phyloP scores from a whole-genome alignment of 1,140 invertebrate species.

The Asbolus verrucosus region DNA sequence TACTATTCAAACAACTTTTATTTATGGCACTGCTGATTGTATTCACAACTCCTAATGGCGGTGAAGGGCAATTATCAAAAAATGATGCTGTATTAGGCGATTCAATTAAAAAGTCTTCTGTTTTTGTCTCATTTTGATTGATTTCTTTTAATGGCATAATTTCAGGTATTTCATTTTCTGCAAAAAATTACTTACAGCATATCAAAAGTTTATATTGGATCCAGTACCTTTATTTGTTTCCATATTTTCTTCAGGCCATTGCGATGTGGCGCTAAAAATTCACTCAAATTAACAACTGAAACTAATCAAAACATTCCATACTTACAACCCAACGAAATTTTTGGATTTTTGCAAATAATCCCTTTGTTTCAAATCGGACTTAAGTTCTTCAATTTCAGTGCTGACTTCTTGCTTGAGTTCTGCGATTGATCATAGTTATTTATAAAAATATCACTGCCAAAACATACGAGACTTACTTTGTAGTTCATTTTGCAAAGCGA shows the following conservation, averaged over 20 bases:
- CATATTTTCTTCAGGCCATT: background rate
- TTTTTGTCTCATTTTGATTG: conserved; percentile 2
- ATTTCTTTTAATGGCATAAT: background rate
- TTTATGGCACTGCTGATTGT: background rate
- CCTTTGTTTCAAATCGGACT: conserved; percentile 31
- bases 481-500: conserved; percentile 47
- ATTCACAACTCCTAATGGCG: background rate
- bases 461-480: conserved; percentile 23
- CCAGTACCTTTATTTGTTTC: background rate
- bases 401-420: conserved; percentile 3
- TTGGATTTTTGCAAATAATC: conserved; percentile 19
- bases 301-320: background rate
- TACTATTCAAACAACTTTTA: conserved; percentile 9
- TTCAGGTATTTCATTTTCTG: conserved; percentile 22
- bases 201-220: background rate
- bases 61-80: background rate
- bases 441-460: background rate
- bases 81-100: background rate
- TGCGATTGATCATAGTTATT: background rate
- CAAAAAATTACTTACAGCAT: background rate
- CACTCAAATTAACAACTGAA: background rate
- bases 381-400: too few species aligned
- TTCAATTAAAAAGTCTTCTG: conserved; percentile 2
- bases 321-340: conserved; percentile 15
- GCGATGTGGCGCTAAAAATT: background rate